A percentile compares a stretch with the other conserved stretches of the same genome.
Conservation (phyloP, 2,797 vertebrate genomes). For the Pseudotriccus pelzelni region DNA sequence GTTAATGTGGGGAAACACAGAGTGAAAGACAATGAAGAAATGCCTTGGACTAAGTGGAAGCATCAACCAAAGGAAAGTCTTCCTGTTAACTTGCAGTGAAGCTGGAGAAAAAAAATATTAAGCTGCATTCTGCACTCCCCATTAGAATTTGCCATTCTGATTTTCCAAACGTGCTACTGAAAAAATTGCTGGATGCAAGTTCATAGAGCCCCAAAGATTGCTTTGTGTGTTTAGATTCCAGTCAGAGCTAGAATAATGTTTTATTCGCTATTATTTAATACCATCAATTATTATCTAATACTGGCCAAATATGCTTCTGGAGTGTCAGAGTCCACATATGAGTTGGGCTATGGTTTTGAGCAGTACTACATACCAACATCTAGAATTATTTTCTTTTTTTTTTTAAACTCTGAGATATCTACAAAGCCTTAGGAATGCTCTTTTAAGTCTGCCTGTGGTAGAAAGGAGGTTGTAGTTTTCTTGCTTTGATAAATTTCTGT, state of each 20-base stretch:
- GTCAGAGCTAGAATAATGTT: not conserved
- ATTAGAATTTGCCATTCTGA: not conserved
- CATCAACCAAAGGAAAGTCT: not conserved
- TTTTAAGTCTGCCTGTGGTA: not conserved
- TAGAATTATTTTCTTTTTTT: not conserved
- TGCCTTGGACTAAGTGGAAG: not conserved
- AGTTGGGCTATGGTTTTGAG: not conserved
- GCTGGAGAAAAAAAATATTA: not conserved
- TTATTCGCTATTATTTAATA: not conserved
- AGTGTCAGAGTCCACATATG: not conserved
- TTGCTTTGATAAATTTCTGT: not conserved
- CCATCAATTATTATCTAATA: not conserved
- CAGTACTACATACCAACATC: not conserved
- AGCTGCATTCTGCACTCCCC: not conserved
- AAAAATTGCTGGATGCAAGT: not conserved
- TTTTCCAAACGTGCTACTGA: not conserved
- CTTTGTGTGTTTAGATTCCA: not conserved
- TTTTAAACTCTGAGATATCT: not conserved
- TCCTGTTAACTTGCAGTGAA: not conserved
- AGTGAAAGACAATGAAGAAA: constrained; percentile 45
- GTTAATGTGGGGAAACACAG: constrained; percentile 36
- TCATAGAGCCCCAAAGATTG: not conserved
- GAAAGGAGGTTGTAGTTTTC: not conserved
- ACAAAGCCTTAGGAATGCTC: not conserved
- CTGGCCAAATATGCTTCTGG: not conserved